Base-by-base conservation (phyloP, 2,888 invertebrate genomes). In the Lasius platythorax region DNA sequence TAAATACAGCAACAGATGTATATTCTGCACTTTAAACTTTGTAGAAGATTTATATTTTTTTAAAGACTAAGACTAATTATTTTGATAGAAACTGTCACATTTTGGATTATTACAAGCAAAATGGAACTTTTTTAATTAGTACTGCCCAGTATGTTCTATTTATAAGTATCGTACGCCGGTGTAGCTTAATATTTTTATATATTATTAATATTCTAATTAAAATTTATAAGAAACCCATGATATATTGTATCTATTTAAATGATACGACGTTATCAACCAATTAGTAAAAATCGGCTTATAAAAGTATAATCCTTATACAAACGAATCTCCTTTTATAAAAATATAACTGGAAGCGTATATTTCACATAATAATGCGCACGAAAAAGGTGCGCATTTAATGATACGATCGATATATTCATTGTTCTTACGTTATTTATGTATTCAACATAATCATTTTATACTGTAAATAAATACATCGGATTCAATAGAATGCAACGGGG, bases 391-490 rank as follows among this genome's bases (percentile, higher is more conserved):
- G 23, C n/a, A 40, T 58, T 56, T 58, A 61, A 75, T 12, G 12
- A 61, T 68, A 40, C 37, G n/a, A 46, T 75, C 63, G 8, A 82
- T 75, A 43, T 37, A 23, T 72, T 78, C 30, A 56, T 78, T 53
- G 43, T 58, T 61, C 28, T 61, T 72, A 46, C 56, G 8, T 72
- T 72, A 72, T 81, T 81, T 67, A 67, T 79, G 72, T 79, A 79
- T 12, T 46, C 28, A 23, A 37, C 46, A 61, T 81, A 61, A 81
- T 72, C 46, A 6, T 81, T 78, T 70, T 79, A 58, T 72, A 61
- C 33, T 81, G 79, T 81, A 81, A 81, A 81, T 81, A 81, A 81
- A 72, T 70, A 46, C n/a, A 37, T 63, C 70, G 8, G 37, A 81
- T 40, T 63, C 46, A 37, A 72, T 23, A 46, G 50, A 58, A 63